A percentile compares a stretch with the other conserved stretches of the same genome.
These are phyloP conservation scores for Ceratotherium simum DNA, from an alignment of 2,113 vertebrate species.

Conservation along the genomic window DNA sequence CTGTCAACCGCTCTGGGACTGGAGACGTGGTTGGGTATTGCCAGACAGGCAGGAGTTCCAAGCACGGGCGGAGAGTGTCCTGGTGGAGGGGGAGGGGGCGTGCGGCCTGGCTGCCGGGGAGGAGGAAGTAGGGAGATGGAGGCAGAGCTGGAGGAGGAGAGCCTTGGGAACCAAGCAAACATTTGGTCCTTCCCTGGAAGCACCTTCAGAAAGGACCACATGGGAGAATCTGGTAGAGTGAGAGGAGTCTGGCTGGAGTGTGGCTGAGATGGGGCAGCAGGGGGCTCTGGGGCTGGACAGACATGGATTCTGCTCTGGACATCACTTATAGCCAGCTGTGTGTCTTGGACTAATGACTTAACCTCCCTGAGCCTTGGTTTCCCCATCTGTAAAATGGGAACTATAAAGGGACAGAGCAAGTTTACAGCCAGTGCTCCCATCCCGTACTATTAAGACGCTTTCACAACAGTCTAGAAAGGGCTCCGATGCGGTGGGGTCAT, in stretches of 20 bases:
- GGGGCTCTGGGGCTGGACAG: background rate
- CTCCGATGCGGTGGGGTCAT: accelerated
- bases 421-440: accelerated
- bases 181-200: accelerated
- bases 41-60: background rate
- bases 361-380: background rate
- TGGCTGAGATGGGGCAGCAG: background rate
- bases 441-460: background rate
- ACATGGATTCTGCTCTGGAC: accelerated
- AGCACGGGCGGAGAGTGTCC: no score
- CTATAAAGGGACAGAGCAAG: no score
- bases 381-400: background rate
- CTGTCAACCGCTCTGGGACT: background rate
- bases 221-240: accelerated
- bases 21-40: no score
- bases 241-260: background rate
- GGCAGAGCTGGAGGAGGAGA: no score
- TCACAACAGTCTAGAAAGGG: background rate
- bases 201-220: background rate
- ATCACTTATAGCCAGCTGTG: no score
- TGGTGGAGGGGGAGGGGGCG: accelerated
- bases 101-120: no score
- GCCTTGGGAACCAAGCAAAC: background rate
- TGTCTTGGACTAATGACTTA: background rate
- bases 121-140: accelerated